Percentiles rank a stretch among this genome's conserved stretches.
phyloP scores from a whole-genome alignment of 2,113 vertebrate species.

The Eudyptes chrysolophus region DNA sequence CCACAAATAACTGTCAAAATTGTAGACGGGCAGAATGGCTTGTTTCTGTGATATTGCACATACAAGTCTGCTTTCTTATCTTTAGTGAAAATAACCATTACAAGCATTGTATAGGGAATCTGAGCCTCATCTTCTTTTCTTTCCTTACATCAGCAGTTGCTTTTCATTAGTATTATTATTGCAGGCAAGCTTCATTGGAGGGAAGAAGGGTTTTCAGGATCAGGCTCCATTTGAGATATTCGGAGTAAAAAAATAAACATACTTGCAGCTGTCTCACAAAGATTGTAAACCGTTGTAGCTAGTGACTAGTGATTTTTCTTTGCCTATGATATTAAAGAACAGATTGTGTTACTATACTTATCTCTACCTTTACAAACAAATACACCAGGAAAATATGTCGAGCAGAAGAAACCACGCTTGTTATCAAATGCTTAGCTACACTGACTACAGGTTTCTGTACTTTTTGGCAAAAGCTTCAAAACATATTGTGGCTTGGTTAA shows the following conservation, averaged over 20 bases:
- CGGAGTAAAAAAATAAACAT: constrained; percentile 16
- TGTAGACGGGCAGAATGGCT: neutral
- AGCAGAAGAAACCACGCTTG: constrained; percentile 60
- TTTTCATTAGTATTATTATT: constrained; percentile 9
- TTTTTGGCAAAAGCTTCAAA: constrained; percentile 64
- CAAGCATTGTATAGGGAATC: neutral
- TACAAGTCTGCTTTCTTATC: neutral
- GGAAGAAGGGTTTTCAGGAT: constrained; percentile 7
- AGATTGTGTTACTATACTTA: constrained; percentile 72
- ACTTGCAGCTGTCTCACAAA: constrained; percentile 39
- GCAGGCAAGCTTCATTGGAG: neutral
- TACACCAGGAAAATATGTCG: constrained; percentile 58
- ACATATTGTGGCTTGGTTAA: constrained; percentile 53
- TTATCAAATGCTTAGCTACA: constrained; percentile 61
- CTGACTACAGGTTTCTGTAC: constrained; percentile 69
- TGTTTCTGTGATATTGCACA: neutral
- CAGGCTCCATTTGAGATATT: neutral
- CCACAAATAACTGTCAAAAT: constrained; percentile 24
- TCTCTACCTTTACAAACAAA: constrained; percentile 71
- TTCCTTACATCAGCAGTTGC: constrained; percentile 9
- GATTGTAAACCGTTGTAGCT: constrained; percentile 58
- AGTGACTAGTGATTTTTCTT: constrained; percentile 45
- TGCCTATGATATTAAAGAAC: constrained; percentile 36
- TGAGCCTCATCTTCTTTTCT: constrained; percentile 4
- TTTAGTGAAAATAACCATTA: constrained; percentile 18